These are phyloP conservation scores for Siniperca obscura DNA, from an alignment of 2,797 vertebrate species.

Conservation along the genomic window DNA sequence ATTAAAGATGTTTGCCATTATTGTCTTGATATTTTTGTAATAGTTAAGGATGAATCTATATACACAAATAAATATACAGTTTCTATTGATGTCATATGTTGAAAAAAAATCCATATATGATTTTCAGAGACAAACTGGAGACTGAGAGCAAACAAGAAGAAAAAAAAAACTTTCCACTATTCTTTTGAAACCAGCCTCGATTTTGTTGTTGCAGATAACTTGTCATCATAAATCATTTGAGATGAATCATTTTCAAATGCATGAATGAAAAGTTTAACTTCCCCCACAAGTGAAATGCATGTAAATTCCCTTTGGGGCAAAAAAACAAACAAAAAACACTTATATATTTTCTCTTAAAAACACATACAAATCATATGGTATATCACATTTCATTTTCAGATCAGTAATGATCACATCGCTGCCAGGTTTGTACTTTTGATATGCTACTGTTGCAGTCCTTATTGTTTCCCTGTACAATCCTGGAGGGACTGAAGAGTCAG, in stretches of 20 bases:
- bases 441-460: not conserved
- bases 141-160: not conserved
- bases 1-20: constrained; percentile 19
- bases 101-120: not conserved
- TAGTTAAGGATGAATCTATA: not conserved
- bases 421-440: not conserved
- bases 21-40: constrained; percentile 20
- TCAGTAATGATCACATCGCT: not conserved
- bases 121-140: not conserved
- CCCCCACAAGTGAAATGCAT: not conserved
- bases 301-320: not conserved
- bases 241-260: not conserved
- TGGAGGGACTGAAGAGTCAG: not conserved
- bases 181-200: not conserved
- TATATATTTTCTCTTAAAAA: constrained; percentile 26
- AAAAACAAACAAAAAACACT: not conserved
- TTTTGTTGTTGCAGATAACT: not conserved
- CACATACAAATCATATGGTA: constrained; percentile 2
- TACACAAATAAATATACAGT: constrained; percentile 38
- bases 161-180: not conserved
- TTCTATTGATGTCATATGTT: not conserved
- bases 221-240: not conserved
- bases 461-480: not conserved
- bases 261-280: not conserved
- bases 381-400: constrained; percentile 15